phyloP scores from a whole-genome alignment of 2,113 vertebrate genomes.

The Desmodus rotundus region DNA sequence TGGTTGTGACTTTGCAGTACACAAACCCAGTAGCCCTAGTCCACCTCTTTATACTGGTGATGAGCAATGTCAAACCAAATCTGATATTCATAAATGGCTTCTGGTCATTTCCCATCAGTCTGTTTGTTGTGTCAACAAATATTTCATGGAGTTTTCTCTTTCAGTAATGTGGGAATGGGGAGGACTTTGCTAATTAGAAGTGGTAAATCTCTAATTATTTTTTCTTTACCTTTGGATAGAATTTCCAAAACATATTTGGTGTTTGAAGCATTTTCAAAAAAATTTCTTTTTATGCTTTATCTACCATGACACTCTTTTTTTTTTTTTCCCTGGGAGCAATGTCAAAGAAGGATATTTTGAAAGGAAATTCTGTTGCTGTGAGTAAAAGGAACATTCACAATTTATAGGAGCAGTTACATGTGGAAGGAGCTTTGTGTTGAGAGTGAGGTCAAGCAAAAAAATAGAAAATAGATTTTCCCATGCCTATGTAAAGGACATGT shows the following conservation, averaged over 20 bases:
- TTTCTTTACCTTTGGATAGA: slow-evolving; percentile 48
- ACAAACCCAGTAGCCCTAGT: background rate
- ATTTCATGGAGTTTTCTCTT: background rate
- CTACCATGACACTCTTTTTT: slow-evolving; percentile 59
- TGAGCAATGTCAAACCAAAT: background rate
- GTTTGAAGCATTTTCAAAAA: slow-evolving; percentile 78
- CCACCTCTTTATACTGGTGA: background rate
- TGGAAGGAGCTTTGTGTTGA: slow-evolving; percentile 50
- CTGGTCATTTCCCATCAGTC: background rate
- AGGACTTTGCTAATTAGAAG: slow-evolving; percentile 36
- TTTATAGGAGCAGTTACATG: slow-evolving; percentile 68
- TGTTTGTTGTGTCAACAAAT: background rate
- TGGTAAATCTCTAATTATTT: slow-evolving; percentile 48
- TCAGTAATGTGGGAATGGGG: background rate
- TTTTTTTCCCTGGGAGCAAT: slow-evolving; percentile 76
- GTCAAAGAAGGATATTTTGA: slow-evolving; percentile 79
- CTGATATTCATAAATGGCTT: background rate
- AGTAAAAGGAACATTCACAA: slow-evolving; percentile 75
- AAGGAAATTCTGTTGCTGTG: slow-evolving; percentile 73
- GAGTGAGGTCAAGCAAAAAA: slow-evolving; percentile 45
- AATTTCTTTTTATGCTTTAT: slow-evolving; percentile 65
- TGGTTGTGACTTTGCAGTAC: background rate
- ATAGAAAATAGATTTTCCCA: background rate
- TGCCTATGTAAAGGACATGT: slow-evolving; percentile 5
- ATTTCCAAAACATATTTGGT: slow-evolving; percentile 58